Evolutionary conservation across 1,140 invertebrate genomes (phyloP).

Genomic region (Dufourea novaeangliae): DNA sequence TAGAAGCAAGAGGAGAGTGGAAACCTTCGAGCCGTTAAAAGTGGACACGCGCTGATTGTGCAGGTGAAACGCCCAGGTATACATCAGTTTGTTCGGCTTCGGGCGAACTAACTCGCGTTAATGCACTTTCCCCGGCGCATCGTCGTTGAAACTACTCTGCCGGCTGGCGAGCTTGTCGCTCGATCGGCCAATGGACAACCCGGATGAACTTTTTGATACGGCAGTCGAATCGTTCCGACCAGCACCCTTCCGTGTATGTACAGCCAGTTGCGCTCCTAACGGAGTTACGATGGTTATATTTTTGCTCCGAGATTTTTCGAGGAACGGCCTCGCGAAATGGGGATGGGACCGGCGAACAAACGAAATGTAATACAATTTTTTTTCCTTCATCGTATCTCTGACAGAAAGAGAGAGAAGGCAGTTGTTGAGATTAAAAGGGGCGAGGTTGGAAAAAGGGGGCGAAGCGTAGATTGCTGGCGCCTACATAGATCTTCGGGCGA

Average conservation of each 20-base stretch:
- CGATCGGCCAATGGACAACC: not conserved
- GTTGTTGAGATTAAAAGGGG: not conserved
- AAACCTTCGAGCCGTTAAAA: not conserved
- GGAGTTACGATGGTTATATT: not conserved
- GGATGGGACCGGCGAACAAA: not conserved
- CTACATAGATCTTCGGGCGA: not conserved
- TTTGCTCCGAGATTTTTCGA: slow-evolving; percentile 3
- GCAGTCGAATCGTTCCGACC: not conserved
- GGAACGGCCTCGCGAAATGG: not conserved
- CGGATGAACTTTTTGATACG: slow-evolving; percentile 6
- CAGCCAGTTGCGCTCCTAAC: not conserved
- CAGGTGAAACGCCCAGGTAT: not conserved
- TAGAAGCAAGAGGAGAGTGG: not conserved
- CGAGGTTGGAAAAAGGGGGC: not conserved
- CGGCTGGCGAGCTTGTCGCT: not conserved
- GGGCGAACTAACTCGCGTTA: not conserved
- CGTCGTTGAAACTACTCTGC: not conserved
- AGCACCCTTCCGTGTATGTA: not conserved
- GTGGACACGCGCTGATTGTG: not conserved
- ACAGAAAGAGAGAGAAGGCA: not conserved
- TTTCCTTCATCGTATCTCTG: not conserved
- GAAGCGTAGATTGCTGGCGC: slow-evolving; percentile 2
- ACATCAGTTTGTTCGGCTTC: slow-evolving; percentile 3
- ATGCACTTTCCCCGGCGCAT: not conserved
- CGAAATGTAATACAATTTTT: not conserved